Evolutionary conservation across 2,797 vertebrate species (phyloP), one percentile per base, ranked within the genome.

Genomic region (Hozukius guyotensis): DNA sequence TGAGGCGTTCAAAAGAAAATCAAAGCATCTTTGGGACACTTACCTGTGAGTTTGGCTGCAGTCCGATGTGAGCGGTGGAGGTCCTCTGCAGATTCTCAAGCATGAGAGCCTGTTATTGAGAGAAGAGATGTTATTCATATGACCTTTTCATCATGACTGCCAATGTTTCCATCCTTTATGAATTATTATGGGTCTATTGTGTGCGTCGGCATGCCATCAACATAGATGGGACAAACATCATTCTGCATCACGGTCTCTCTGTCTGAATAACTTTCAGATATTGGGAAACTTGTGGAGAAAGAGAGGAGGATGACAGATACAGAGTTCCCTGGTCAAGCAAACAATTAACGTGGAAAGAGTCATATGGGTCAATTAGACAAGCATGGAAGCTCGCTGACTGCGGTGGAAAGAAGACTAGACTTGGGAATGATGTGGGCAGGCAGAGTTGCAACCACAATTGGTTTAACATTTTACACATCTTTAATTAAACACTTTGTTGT

Each of bases 31-130:
- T 34, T 60, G 46, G 66, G 57, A 64, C 53, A 63, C 93, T 95
- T 88, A 97, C 97, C 96, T 97, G 96, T 71, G 97, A 98, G 94
- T 98, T 98, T 82, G 97, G 97, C 91, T 98, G 97, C 82, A 97
- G 96, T 86, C 97, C 97, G 88, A 96, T 92, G 88, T 97, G 96
- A 87, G 96, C 90, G 18, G 97, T 97, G 53, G 97, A 98, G 81
- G 97, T 97, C 92, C 96, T 97, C 94, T 98, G 97, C 85, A 98
- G 96, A 89, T 98, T 97, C 94, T 98, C 97, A 91, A 98, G 91
- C 97, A 98, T 98, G 85, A 98, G 96, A 82, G 97, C 97, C 97
- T 98, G 87, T 87, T 72, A 75, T 78, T 66, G 62, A 89, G 60
- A 86, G 14, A 62, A 38, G 9, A 88, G 11, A 73, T 7, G 55